Conservation (phyloP, 2,797 vertebrate species). For the Enteromius treurensis region DNA sequence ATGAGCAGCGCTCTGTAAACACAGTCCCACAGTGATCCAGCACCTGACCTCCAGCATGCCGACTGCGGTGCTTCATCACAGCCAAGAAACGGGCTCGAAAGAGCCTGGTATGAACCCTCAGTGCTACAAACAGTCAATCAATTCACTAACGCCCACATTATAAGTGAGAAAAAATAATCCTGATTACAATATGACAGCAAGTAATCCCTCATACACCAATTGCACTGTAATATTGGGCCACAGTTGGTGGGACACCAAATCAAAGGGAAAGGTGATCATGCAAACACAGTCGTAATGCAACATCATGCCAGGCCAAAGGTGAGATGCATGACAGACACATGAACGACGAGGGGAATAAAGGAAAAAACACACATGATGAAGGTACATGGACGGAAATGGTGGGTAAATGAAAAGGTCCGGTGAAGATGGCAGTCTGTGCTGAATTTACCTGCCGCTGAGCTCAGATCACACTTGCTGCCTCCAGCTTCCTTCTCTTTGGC, state of each 20-base stretch:
- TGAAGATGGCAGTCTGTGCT: not conserved
- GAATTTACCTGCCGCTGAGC: conserved; percentile 76
- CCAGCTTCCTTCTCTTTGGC: conserved; percentile 55
- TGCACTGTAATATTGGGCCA: too few species aligned
- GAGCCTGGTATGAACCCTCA: not conserved
- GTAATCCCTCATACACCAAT: not conserved
- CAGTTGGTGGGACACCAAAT: not conserved
- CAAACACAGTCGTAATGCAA: conserved; percentile 38
- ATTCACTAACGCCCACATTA: not conserved
- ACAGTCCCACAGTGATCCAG: not conserved
- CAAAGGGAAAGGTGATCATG: conserved; percentile 21
- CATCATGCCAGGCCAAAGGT: conserved; percentile 57
- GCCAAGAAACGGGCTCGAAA: not conserved
- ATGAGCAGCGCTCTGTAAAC: not conserved
- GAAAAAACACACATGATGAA: conserved; percentile 51
- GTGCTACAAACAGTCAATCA: not conserved
- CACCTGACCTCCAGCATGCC: not conserved
- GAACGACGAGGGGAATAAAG: not conserved
- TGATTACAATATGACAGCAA: not conserved
- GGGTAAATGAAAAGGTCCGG: conserved; percentile 62
- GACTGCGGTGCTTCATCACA: not conserved
- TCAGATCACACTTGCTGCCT: conserved; percentile 72
- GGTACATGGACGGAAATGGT: conserved; percentile 41
- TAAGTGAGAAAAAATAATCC: not conserved
- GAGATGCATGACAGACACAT: conserved; percentile 39